Conservation (phyloP, 2,797 vertebrate species). For the Coccyzus lansbergi region DNA sequence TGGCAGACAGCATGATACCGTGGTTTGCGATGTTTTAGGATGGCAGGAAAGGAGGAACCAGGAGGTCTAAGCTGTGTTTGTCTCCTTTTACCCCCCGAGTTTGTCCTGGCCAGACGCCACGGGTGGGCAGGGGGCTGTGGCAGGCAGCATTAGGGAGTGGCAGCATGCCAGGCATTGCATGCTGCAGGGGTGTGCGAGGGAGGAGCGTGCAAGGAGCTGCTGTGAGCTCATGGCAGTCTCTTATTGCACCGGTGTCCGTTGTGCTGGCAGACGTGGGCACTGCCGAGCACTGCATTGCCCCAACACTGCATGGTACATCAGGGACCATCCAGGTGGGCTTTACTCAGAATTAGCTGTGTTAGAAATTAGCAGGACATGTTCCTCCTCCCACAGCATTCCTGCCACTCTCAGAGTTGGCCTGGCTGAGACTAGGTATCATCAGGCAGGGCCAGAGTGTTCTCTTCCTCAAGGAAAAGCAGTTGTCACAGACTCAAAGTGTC, state of each 20-base stretch:
- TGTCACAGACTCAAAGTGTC: background rate
- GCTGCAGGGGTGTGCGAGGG: background rate
- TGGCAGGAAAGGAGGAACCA: background rate
- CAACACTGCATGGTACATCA: accelerated
- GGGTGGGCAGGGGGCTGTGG: background rate
- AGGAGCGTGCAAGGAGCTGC: background rate
- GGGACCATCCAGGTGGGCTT: background rate
- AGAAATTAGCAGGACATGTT: background rate
- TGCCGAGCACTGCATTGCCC: accelerated
- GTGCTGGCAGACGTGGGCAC: background rate
- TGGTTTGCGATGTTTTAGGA: accelerated
- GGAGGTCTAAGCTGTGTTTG: background rate
- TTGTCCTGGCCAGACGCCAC: background rate
- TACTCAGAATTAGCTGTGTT: background rate
- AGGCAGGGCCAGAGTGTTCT: background rate
- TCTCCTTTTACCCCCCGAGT: background rate
- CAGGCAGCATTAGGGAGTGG: background rate
- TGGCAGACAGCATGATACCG: accelerated
- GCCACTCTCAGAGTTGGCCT: background rate
- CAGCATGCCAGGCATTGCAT: background rate
- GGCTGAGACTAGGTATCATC: background rate
- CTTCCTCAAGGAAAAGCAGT: background rate
- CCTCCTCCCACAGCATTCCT: background rate
- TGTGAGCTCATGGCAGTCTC: background rate
- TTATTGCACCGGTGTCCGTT: background rate